These are phyloP conservation scores for Drosophila ironensis DNA, from an alignment of 1,140 invertebrate genomes.

Conservation along the genomic window DNA sequence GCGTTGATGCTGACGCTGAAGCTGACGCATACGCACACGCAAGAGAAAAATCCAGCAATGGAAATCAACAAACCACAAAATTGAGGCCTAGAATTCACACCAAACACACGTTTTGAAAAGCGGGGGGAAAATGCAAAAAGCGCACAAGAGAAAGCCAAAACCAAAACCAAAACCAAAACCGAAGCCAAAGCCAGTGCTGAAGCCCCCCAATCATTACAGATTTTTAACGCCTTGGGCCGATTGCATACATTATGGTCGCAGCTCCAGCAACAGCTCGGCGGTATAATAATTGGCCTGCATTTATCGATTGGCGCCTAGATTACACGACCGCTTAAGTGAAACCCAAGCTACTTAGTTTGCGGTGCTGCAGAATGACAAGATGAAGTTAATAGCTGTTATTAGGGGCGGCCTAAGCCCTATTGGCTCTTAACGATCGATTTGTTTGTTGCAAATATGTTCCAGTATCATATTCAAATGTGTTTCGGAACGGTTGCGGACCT, in stretches of 20 bases:
- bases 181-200: background rate
- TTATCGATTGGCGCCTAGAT: constrained; percentile 17
- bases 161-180: background rate
- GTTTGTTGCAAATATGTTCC: no score
- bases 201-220: constrained; percentile 25
- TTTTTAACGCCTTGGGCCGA: constrained; percentile 36
- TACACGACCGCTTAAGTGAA: constrained; percentile 6
- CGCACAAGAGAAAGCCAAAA: constrained; percentile 27
- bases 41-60: constrained; percentile 28
- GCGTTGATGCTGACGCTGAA: no score
- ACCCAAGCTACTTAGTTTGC: background rate
- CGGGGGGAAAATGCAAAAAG: constrained; percentile 8
- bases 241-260: constrained; percentile 30
- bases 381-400: background rate
- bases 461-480: no score
- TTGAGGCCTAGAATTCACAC: constrained; percentile 50
- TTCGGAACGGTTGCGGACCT: no score
- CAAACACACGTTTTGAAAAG: background rate
- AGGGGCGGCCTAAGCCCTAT: no score
- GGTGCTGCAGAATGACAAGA: background rate
- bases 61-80: constrained; percentile 39
- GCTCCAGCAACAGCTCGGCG: no score
- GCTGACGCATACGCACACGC: constrained; percentile 13
- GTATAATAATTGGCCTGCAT: constrained; percentile 25
- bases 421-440: no score